A percentile compares a stretch with the other conserved stretches of the same genome.
phyloP scores from a whole-genome alignment of 2,797 vertebrate species.

The Melanotaenia nigrans region DNA sequence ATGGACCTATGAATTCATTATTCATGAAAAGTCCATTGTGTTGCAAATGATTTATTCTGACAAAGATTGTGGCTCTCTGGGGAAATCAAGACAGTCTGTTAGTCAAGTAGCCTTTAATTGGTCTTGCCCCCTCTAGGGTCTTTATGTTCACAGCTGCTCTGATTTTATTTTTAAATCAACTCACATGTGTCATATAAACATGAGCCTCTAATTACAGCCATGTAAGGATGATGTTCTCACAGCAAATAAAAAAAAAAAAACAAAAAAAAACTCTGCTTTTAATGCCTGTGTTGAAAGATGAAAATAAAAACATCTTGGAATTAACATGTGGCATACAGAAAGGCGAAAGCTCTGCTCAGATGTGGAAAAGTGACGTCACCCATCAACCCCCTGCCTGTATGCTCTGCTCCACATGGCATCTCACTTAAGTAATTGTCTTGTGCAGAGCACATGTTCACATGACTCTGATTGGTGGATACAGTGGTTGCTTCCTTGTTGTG shows the following conservation, averaged over 20 bases:
- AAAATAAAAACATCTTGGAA: constrained; percentile 43
- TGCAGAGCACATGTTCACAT: constrained; percentile 62
- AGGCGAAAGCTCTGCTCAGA: constrained; percentile 52
- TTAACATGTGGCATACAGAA: constrained; percentile 73
- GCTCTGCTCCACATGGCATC: constrained; percentile 36
- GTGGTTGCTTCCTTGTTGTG: constrained; percentile 63
- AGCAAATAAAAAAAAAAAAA: constrained; percentile 52
- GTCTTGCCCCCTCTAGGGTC: constrained; percentile 55
- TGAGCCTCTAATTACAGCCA: constrained; percentile 72
- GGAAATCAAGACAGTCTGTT: constrained; percentile 67
- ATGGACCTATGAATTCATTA: constrained; percentile 42
- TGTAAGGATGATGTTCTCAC: constrained; percentile 75
- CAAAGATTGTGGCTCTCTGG: constrained; percentile 42
- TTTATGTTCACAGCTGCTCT: constrained; percentile 73
- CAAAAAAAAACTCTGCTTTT: constrained; percentile 63
- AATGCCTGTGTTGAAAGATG: constrained; percentile 41
- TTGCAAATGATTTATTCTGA: constrained; percentile 57
- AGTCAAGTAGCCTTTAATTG: constrained; percentile 67
- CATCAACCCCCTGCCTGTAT: constrained; percentile 11
- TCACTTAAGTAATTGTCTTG: constrained; percentile 46
- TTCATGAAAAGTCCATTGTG: constrained; percentile 51
- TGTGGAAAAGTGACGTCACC: constrained; percentile 65
- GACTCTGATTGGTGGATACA: constrained; percentile 59
- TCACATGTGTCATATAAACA: constrained; percentile 78
- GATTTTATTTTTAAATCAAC: constrained; percentile 54